These are phyloP conservation scores for Odontesthes bonariensis DNA, from an alignment of 2,113 vertebrate genomes.

Conservation along the genomic window DNA sequence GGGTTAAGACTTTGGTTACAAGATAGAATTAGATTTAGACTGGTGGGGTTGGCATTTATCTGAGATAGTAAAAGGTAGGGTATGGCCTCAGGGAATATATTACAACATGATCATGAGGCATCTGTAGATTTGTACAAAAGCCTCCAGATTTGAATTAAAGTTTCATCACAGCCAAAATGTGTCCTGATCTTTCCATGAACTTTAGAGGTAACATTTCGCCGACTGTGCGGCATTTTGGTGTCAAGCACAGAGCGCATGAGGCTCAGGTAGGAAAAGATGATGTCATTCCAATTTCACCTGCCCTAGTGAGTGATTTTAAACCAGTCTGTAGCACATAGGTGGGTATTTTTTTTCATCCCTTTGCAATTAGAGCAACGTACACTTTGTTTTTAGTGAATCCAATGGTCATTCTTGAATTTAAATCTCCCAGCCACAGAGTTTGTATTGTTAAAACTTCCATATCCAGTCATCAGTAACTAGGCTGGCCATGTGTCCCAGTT, in stretches of 20 bases:
- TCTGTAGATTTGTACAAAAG: background rate
- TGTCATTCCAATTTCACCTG: background rate
- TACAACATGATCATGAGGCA: too few species aligned
- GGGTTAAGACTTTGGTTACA: background rate
- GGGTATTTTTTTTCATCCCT: background rate
- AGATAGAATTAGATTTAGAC: background rate
- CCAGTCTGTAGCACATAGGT: background rate
- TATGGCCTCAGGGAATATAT: too few species aligned
- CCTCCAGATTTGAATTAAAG: background rate
- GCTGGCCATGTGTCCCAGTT: too few species aligned
- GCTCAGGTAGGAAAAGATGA: background rate
- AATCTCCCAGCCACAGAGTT: background rate
- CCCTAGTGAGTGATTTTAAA: constrained; percentile 1
- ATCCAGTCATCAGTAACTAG: too few species aligned
- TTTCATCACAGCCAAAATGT: background rate
- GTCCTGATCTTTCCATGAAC: too few species aligned
- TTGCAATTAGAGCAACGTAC: constrained; percentile 1
- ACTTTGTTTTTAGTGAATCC: background rate
- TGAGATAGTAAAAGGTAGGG: too few species aligned
- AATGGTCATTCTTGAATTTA: background rate
- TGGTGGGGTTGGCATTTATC: too few species aligned
- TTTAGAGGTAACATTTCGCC: background rate
- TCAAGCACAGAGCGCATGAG: background rate
- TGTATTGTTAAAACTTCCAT: background rate
- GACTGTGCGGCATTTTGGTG: background rate